Conservation (phyloP, 2,797 vertebrate genomes). For the Tauraco hartlaubi region DNA sequence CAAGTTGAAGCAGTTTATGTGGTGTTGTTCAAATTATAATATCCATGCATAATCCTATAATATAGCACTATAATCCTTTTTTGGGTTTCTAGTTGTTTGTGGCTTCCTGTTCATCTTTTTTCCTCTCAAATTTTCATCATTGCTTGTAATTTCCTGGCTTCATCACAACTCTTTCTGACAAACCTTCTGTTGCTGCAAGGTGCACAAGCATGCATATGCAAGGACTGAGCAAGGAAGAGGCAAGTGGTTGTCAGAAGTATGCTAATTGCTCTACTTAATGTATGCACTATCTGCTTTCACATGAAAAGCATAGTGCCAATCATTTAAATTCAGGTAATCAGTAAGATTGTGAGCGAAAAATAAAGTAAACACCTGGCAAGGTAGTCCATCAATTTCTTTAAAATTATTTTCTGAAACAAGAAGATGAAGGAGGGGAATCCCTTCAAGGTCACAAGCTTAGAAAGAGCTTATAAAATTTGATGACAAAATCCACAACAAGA, state of each 20-base stretch:
- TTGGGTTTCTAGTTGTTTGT: neutral
- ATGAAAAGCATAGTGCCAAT: neutral
- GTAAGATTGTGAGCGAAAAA: neutral
- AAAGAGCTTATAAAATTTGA: neutral
- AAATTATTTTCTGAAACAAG: neutral
- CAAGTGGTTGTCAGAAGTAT: conserved; percentile 35
- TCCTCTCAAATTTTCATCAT: conserved; percentile 7
- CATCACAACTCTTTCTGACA: conserved; percentile 31
- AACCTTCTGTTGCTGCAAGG: conserved; percentile 47
- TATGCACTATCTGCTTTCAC: neutral
- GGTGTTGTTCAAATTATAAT: neutral
- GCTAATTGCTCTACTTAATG: conserved; percentile 14
- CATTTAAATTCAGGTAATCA: conserved; percentile 12
- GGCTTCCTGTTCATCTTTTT: neutral
- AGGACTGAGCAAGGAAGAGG: conserved; percentile 28
- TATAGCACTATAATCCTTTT: neutral
- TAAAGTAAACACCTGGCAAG: neutral
- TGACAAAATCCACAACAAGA: neutral
- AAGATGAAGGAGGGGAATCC: neutral
- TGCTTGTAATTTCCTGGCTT: conserved; percentile 58
- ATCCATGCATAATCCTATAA: neutral
- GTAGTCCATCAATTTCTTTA: neutral
- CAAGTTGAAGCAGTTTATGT: conserved; percentile 4
- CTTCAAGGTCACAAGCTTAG: neutral
- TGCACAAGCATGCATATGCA: conserved; percentile 34